Evolutionary conservation across 2,113 vertebrate species (phyloP).

Genomic region (Motacilla tschutschensis): DNA sequence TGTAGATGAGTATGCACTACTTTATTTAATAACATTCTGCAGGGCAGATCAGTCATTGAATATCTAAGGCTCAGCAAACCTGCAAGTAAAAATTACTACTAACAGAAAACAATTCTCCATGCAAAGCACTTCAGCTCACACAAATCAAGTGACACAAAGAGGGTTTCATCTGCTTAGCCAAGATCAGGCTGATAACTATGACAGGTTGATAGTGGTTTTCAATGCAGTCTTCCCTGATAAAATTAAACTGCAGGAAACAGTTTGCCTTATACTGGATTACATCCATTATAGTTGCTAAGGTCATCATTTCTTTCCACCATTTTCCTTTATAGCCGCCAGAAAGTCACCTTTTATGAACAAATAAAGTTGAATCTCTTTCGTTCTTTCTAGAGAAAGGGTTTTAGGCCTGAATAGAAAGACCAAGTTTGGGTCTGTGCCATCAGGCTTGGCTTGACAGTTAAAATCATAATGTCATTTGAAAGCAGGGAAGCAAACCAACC

Average conservation of each 20-base stretch:
- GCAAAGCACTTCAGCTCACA: constrained; percentile 33
- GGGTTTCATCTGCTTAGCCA: constrained; percentile 27
- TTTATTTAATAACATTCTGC: neutral
- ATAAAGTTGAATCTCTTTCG: neutral
- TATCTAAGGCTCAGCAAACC: neutral
- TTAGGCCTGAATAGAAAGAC: neutral
- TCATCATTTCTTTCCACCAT: constrained; percentile 1
- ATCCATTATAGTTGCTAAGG: neutral
- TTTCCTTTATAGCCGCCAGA: neutral
- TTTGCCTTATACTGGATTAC: constrained; percentile 2
- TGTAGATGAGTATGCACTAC: neutral
- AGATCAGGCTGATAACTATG: constrained; percentile 47
- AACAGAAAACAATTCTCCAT: constrained; percentile 29
- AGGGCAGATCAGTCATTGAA: neutral
- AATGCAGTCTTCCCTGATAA: constrained; percentile 15
- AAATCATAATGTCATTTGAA: constrained; percentile 7
- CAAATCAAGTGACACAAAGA: constrained; percentile 36
- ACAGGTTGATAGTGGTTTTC: constrained; percentile 45
- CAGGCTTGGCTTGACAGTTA: neutral
- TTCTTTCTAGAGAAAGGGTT: neutral
- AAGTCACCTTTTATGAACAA: neutral
- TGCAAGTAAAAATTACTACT: constrained; percentile 1
- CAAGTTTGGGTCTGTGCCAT: neutral
- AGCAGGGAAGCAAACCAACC: constrained; percentile 18
- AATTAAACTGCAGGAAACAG: constrained; percentile 7